Evolutionary conservation across 2,888 invertebrate genomes (phyloP).

Genomic region (Lysandra bellargus): DNA sequence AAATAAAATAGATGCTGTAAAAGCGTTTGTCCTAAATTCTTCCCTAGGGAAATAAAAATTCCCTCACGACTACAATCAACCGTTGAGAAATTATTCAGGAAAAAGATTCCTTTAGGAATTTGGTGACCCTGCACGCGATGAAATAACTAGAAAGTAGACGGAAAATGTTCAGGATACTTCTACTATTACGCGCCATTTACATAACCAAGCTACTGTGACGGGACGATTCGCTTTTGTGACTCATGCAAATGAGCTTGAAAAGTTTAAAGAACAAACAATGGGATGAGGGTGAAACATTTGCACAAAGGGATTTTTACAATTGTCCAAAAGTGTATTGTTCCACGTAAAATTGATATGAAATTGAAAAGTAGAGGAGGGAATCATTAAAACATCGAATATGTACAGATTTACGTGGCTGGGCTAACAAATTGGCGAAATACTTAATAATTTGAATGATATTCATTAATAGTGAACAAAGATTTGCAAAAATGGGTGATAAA

Average conservation of each 20-base stretch:
- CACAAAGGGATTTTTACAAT: slow-evolving; percentile 10
- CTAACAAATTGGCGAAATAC: background rate
- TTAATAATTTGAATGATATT: too few species aligned
- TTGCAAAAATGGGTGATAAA: too few species aligned
- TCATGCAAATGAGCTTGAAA: slow-evolving; percentile 38
- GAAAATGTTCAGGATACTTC: slow-evolving; percentile 60
- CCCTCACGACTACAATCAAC: background rate
- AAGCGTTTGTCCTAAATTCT: background rate
- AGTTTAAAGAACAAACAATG: slow-evolving; percentile 31
- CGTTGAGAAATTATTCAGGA: background rate
- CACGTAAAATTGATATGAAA: background rate
- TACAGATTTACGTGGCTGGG: background rate
- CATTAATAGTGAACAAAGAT: too few species aligned
- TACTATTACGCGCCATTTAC: slow-evolving; percentile 57
- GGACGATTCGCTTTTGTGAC: slow-evolving; percentile 42
- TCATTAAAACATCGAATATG: background rate
- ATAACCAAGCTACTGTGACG: slow-evolving; percentile 50
- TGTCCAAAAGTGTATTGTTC: background rate
- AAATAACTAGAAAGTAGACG: slow-evolving; percentile 50
- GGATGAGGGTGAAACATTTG: slow-evolving; percentile 15
- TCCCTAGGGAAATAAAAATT: background rate
- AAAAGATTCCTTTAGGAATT: background rate
- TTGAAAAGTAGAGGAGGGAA: background rate
- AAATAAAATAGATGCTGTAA: background rate
- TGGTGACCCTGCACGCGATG: slow-evolving; percentile 36